These are phyloP conservation scores for Dunckerocampus dactyliophorus DNA, from an alignment of 2,113 vertebrate species.

Conservation along the genomic window DNA sequence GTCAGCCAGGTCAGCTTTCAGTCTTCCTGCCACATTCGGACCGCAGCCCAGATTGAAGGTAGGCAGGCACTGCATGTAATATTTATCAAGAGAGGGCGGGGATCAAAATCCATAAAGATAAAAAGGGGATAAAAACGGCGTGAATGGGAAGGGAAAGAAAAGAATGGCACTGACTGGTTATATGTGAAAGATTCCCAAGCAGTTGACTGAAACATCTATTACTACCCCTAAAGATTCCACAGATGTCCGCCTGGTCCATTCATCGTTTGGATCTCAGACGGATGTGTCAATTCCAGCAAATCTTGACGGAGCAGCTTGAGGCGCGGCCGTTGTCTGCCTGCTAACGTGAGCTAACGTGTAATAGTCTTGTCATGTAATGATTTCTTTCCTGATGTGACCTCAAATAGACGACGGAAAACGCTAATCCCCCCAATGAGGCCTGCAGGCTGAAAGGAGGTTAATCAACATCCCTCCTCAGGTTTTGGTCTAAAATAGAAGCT, in stretches of 20 bases:
- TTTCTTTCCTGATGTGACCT: neutral
- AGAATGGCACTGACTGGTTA: neutral
- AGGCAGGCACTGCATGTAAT: constrained; percentile 11
- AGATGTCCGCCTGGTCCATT: constrained; percentile 7
- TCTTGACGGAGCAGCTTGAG: neutral
- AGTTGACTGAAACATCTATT: constrained; percentile 27
- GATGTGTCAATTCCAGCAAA: constrained; percentile 15
- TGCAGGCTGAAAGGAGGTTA: constrained; percentile 9
- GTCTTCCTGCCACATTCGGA: constrained; percentile 6
- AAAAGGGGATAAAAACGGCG: neutral
- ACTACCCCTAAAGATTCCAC: constrained; percentile 12
- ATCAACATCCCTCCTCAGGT: constrained; percentile 5
- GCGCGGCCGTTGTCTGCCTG: too few species aligned
- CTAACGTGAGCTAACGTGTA: too few species aligned
- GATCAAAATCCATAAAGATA: constrained; percentile 29
- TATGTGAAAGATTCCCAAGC: constrained; percentile 1
- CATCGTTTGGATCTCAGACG: constrained; percentile 23
- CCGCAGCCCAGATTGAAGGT: neutral
- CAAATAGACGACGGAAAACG: neutral
- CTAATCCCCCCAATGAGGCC: neutral
- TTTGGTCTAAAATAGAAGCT: constrained; percentile 28
- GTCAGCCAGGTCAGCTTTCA: neutral
- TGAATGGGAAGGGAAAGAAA: constrained; percentile 20
- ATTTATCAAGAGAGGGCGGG: constrained; percentile 9
- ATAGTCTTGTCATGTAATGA: neutral